Base-by-base conservation (phyloP, 1,140 invertebrate species). In the Rhagoletis pomonella region DNA sequence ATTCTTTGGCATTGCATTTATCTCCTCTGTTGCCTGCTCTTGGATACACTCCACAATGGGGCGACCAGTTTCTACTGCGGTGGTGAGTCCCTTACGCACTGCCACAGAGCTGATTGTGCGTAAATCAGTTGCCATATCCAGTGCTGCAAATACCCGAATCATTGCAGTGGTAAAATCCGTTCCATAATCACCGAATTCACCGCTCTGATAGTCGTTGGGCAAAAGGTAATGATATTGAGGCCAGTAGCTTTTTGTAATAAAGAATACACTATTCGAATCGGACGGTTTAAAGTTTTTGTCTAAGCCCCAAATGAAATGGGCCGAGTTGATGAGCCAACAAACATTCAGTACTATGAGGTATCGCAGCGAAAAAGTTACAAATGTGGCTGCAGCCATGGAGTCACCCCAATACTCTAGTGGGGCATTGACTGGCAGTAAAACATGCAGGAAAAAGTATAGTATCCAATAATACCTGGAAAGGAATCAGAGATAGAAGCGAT, bases 331-430 rank as follows among this genome's bases (percentile, higher is more conserved):
- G 1, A 97, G 92, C 94, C 95, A 96, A 1, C 95, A 93, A 2
- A 95, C 90, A 88, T 96, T 94, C 0, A 95, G 89, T 0, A 95
- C 94, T 3, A 97, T 90, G 0, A 94, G 92, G 60, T 96, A 94
- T 17, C 96, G 94, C 67, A 97, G 89, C 90, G 96, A 95, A n/a
- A 96, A 96, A 9, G 95, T 93, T 1, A 96, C 93, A 50, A 96
- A 95, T n/a, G 96, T 90, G 0, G 95, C 91, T 65, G 94, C 94
- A 4, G 93, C 87, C 0, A 96, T 90, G 0, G 95, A 94, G 89
- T 97, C 96, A 9, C 94, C 94, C 95, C 96, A 97, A 89, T 97
- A 97, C 91, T 96, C 96, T 1, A 96, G 93, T 0, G 96, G 96
- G 0, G 95, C 94, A 89, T 97, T 96, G 2, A 97, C 91, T 2